phyloP scores from a whole-genome alignment of 2,888 invertebrate genomes.

The Xanthorhoe spadicearia region DNA sequence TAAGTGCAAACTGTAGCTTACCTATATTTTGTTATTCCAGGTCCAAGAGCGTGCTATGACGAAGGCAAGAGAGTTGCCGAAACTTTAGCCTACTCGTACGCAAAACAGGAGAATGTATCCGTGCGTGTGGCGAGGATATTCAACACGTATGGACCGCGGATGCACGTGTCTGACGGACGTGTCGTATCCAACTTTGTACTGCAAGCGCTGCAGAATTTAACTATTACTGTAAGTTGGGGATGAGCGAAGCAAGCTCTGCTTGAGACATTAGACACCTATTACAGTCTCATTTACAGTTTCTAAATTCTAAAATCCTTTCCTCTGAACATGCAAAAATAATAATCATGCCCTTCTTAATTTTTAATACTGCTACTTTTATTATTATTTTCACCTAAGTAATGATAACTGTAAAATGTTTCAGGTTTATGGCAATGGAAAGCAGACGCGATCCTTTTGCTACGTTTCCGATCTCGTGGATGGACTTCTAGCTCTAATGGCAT shows the following conservation, averaged over 20 bases:
- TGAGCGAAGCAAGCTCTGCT: neutral
- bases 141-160: constrained; percentile 99
- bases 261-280: neutral
- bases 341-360: no score
- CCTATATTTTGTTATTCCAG: constrained; percentile 65
- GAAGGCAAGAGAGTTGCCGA: constrained; percentile 99
- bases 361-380: no score
- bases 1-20: no score
- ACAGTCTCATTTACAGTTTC: no score
- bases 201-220: constrained; percentile 97
- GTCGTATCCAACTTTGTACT: constrained; percentile 99
- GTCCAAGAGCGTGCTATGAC: constrained; percentile 98
- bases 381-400: neutral
- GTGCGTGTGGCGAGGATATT: constrained; percentile 99
- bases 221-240: constrained; percentile 91
- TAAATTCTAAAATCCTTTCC: no score
- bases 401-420: constrained; percentile 50
- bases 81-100: constrained; percentile 97
- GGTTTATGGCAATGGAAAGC: constrained; percentile 94
- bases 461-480: constrained; percentile 99
- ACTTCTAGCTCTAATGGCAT: constrained; percentile 95
- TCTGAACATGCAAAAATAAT: no score
- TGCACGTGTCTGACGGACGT: constrained; percentile 99
- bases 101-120: constrained; percentile 97
- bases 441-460: constrained; percentile 99